Conservation (phyloP, 1,140 invertebrate species). For the Aphaenogaster rudis region DNA sequence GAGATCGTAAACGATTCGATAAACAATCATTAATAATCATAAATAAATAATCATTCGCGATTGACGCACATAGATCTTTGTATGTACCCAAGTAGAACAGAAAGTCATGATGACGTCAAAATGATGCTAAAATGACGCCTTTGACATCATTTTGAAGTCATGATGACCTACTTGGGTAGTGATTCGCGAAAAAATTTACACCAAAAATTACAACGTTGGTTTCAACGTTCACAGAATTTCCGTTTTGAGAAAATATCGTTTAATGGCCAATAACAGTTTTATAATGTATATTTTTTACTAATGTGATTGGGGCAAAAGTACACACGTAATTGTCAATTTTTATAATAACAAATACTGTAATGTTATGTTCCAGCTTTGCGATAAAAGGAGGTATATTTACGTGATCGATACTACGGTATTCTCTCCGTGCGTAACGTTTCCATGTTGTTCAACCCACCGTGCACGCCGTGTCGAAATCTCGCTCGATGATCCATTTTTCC, state of each 20-base stretch:
- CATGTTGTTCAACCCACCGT: background rate
- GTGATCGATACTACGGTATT: background rate
- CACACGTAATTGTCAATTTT: background rate
- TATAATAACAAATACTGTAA: background rate
- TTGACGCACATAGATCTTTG: background rate
- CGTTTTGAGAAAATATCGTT: background rate
- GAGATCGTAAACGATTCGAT: conserved; percentile 20
- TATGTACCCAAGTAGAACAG: background rate
- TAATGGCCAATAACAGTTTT: background rate
- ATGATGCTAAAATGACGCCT: too few species aligned
- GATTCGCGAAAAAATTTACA: background rate
- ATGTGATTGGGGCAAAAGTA: background rate
- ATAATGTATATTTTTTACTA: background rate
- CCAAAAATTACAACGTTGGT: background rate
- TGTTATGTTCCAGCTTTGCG: background rate
- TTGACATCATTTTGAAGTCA: too few species aligned
- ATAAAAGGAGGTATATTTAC: background rate
- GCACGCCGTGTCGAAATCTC: conserved; percentile 19
- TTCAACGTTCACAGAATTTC: too few species aligned
- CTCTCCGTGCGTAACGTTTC: background rate
- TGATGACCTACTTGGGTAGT: too few species aligned
- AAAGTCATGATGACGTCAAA: too few species aligned
- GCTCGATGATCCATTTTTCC: conserved; percentile 18
- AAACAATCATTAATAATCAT: background rate
- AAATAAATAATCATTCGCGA: conserved; percentile 7